Percentiles rank a stretch among this genome's conserved stretches.
Conservation (phyloP, 2,113 vertebrate genomes). For the Tragelaphus strepsiceros region DNA sequence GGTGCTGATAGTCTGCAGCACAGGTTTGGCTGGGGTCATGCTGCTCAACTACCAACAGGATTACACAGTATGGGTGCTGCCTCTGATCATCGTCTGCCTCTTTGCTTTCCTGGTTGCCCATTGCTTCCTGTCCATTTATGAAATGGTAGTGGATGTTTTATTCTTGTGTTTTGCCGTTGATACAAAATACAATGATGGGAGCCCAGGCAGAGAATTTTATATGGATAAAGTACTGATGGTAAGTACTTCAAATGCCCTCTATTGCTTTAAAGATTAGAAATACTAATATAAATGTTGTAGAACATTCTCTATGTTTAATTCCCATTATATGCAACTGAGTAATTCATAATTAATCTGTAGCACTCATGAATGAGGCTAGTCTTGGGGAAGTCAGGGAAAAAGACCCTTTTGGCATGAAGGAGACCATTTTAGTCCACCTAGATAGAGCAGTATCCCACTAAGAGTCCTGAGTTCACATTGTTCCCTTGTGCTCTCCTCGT, state of each 20-base stretch:
- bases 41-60: slow-evolving; percentile 95
- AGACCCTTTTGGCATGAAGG: background rate
- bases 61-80: slow-evolving; percentile 96
- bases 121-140: slow-evolving; percentile 98
- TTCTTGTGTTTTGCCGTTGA: slow-evolving; percentile 99
- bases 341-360: background rate
- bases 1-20: slow-evolving; percentile 94
- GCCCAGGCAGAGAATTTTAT: slow-evolving; percentile 95
- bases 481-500: background rate
- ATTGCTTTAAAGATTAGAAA: background rate
- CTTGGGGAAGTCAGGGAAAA: background rate
- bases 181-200: slow-evolving; percentile 98
- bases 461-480: background rate
- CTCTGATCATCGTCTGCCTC: slow-evolving; percentile 95
- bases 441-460: background rate
- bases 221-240: slow-evolving; percentile 99
- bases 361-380: background rate
- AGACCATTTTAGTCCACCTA: background rate
- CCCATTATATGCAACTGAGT: background rate
- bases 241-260: slow-evolving; percentile 56
- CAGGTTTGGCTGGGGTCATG: slow-evolving; percentile 92
- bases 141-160: slow-evolving; percentile 98
- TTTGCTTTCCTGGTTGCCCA: slow-evolving; percentile 98
- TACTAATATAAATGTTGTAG: background rate
- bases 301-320: background rate